Evolutionary conservation across 2,113 vertebrate species (phyloP).

Genomic region (Nanorana parkeri): DNA sequence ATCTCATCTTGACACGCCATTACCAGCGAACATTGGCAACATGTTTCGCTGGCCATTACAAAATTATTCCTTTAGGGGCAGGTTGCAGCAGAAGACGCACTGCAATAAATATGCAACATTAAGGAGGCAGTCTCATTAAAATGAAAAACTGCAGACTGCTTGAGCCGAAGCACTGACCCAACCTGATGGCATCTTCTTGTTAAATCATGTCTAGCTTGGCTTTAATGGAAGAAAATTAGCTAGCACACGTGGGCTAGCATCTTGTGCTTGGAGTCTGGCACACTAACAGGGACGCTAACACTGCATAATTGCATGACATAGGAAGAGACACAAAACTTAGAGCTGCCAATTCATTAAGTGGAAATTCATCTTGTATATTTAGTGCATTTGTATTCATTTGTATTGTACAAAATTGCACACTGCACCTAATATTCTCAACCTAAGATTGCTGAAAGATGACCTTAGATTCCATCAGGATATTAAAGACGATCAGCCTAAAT

Average conservation of each 20-base stretch:
- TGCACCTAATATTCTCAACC: too few species aligned
- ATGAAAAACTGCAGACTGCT: constrained; percentile 54
- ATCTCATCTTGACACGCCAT: constrained; percentile 50
- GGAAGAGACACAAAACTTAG: constrained; percentile 1
- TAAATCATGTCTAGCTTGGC: constrained; percentile 52
- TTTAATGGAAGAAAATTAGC: constrained; percentile 53
- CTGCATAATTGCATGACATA: constrained; percentile 20
- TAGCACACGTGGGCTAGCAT: constrained; percentile 27
- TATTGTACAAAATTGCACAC: too few species aligned
- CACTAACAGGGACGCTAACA: constrained; percentile 3
- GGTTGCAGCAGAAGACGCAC: constrained; percentile 50
- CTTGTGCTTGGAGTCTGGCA: constrained; percentile 4
- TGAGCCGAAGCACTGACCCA: constrained; percentile 50
- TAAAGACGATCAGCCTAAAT: too few species aligned
- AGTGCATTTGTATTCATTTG: too few species aligned
- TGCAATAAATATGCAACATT: constrained; percentile 54
- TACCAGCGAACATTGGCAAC: constrained; percentile 49
- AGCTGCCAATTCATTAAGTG: background rate
- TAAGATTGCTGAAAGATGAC: too few species aligned
- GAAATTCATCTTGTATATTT: too few species aligned
- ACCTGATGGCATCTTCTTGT: constrained; percentile 49
- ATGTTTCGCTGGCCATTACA: constrained; percentile 49
- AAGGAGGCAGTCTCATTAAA: constrained; percentile 52
- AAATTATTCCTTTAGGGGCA: constrained; percentile 53
- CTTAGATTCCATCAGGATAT: too few species aligned